A percentile compares a stretch with the other conserved stretches of the same genome.
Evolutionary conservation across 2,113 vertebrate species (phyloP).

Genomic region (Chiloscyllium plagiosum): DNA sequence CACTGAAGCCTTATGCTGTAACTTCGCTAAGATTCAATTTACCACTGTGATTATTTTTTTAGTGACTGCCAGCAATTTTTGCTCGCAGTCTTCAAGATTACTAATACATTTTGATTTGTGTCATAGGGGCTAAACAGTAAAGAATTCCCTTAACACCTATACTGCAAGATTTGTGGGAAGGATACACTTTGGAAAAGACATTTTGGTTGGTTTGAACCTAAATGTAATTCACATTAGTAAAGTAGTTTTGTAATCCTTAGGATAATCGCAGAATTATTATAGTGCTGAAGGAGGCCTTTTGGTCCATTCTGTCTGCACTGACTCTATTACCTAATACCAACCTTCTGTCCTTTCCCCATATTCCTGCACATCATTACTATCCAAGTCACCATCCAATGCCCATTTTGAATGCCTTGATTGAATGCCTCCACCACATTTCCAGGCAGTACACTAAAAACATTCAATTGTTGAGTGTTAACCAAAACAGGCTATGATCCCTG

Average conservation of each 20-base stretch:
- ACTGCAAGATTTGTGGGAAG: not conserved
- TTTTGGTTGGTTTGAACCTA: not conserved
- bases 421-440: too few relatives aligned
- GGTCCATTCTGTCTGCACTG: too few relatives aligned
- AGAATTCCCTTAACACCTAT: not conserved
- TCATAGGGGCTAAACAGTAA: not conserved
- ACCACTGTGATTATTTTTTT: not conserved
- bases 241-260: not conserved
- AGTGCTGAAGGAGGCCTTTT: too few relatives aligned
- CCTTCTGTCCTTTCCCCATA: too few relatives aligned
- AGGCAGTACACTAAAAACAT: not conserved
- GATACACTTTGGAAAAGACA: not conserved
- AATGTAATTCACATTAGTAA: not conserved
- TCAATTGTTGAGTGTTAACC: not conserved
- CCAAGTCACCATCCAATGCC: too few relatives aligned
- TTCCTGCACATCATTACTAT: too few relatives aligned
- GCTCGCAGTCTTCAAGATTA: not conserved
- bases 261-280: too few relatives aligned
- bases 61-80: not conserved
- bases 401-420: too few relatives aligned
- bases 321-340: too few relatives aligned
- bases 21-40: slow-evolving; percentile 20
- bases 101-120: not conserved
- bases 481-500: not conserved
- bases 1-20: not conserved